Percentiles rank a stretch among this genome's conserved stretches.
These are phyloP conservation scores for Phycodurus eques DNA, from an alignment of 2,113 vertebrate genomes.

Conservation along the genomic window DNA sequence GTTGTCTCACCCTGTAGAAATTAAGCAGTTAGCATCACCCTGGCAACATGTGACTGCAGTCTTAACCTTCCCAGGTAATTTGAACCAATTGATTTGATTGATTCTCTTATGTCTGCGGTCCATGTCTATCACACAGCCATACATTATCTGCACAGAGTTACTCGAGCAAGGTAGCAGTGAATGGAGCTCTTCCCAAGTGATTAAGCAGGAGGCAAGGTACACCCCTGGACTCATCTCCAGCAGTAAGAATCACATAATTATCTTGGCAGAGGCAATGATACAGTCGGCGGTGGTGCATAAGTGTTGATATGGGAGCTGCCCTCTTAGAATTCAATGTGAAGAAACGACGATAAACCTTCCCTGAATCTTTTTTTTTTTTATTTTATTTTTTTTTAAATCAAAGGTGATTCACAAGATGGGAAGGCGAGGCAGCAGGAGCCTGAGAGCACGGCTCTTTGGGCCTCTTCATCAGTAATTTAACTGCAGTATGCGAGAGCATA, in stretches of 20 bases:
- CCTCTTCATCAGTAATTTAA: constrained; percentile 68
- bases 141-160: not conserved
- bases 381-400: constrained; percentile 49
- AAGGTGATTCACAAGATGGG: constrained; percentile 52
- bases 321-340: constrained; percentile 52
- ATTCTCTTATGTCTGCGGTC: not conserved
- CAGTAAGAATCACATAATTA: not conserved
- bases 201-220: not conserved
- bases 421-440: constrained; percentile 28
- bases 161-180: not conserved
- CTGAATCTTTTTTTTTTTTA: constrained; percentile 48
- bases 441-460: constrained; percentile 61
- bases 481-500: constrained; percentile 58
- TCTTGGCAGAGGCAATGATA: constrained; percentile 21
- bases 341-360: constrained; percentile 58
- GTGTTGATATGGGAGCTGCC: constrained; percentile 43
- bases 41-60: not conserved
- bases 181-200: not conserved
- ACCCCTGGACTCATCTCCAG: not conserved
- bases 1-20: not conserved
- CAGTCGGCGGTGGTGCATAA: constrained; percentile 5
- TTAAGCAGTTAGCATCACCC: not conserved
- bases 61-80: not conserved
- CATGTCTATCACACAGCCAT: not conserved
- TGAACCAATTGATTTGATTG: not conserved